These are phyloP conservation scores for Mus spretus DNA, from an alignment of 2,797 vertebrate genomes.

Conservation along the genomic window DNA sequence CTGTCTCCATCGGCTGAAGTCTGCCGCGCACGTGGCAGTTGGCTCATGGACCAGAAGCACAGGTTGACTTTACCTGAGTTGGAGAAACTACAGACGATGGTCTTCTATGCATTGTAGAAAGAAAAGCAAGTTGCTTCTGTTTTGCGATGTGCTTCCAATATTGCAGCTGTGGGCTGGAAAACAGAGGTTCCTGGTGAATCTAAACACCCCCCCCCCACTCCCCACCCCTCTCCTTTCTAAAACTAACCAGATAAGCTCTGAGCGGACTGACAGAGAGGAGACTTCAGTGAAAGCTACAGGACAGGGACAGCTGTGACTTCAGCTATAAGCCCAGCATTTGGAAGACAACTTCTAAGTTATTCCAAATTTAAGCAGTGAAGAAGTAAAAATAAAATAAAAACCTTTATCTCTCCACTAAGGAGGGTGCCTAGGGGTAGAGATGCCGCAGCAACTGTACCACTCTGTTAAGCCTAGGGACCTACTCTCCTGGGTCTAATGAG, in stretches of 20 bases:
- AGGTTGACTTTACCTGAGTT: neutral
- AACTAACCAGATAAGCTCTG: conserved; percentile 49
- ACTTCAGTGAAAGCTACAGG: conserved; percentile 12
- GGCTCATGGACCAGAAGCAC: neutral
- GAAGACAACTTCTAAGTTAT: conserved; percentile 55
- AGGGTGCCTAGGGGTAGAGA: conserved; percentile 23
- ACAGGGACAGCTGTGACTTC: neutral
- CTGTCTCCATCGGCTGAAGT: neutral
- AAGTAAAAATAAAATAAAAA: neutral
- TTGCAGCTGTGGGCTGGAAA: neutral
- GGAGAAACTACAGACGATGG: conserved; percentile 47
- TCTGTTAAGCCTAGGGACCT: conserved; percentile 26
- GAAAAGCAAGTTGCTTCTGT: conserved; percentile 9
- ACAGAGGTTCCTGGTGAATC: conserved; percentile 5
- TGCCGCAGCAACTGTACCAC: neutral
- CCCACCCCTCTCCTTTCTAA: neutral
- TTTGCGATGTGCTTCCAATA: neutral
- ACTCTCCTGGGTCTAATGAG: conserved; percentile 48
- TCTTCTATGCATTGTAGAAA: neutral
- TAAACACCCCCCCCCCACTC: neutral
- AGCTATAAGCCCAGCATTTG: neutral
- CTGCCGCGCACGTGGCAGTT: neutral
- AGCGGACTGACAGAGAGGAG: conserved; percentile 30
- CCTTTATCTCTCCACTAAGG: conserved; percentile 6
- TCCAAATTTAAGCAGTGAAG: conserved; percentile 44